Evolutionary conservation across 2,113 vertebrate species (phyloP), one percentile per base, ranked within the genome.

Genomic region (Recurvirostra avosetta): DNA sequence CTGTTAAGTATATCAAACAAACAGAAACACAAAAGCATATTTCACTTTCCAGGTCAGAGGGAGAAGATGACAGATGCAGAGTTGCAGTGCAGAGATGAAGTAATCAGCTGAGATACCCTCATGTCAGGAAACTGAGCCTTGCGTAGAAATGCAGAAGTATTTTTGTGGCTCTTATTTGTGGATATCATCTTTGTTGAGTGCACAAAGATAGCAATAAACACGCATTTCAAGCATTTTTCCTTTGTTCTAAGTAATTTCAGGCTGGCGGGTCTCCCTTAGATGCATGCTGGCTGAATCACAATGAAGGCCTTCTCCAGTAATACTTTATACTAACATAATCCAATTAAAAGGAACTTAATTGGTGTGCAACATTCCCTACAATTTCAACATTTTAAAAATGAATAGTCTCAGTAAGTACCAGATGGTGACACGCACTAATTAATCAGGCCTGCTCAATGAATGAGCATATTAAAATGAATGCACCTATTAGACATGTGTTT

Each of bases 361-460:
- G 97, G 94, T 97, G 96, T 96, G 97, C 97, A 97, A 95, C 96
- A 98, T 98, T 98, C 98, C 96, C 97, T 98, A 96, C 97, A 98
- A 98, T 98, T 98, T 98, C 97, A 98, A 98, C 97, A 98, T 98
- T 98, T 98, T 94, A 98, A 98, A 98, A 98, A 98, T 98, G 97
- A 98, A 98, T 96, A 98, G 96, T 98, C 97, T 98, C 73, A 61
- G 94, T 98, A 98, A 98, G 97, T 97, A 98, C 96, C 97, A 98
- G 98, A 98, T 98, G 98, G 97, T 98, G 97, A 98, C 97, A 98
- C 3, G 86, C 96, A 97, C 97, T 98, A 98, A 98, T 98, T 98
- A 98, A 98, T 98, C 97, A 98, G 97, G 94, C 93, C 97, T 95
- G 95, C 96, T 98, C 97, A 95, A 88, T 98, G 97, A 98, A 98